Conservation (phyloP, 2,888 invertebrate genomes). For the Elmis aenea region DNA sequence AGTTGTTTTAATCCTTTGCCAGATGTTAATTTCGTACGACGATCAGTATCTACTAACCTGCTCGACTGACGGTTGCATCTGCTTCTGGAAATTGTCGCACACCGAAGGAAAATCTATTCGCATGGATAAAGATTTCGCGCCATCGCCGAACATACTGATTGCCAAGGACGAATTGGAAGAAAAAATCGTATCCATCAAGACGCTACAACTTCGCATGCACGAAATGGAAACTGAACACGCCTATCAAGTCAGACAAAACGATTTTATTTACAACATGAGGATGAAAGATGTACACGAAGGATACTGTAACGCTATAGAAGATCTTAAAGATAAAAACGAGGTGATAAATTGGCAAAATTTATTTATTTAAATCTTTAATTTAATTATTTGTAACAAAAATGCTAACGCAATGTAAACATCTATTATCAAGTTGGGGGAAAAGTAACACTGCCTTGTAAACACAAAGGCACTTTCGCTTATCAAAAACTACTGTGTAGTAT, state of each 20-base stretch:
- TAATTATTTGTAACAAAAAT: too few relatives aligned
- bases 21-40: slow-evolving; percentile 70
- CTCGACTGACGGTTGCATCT: slow-evolving; percentile 72
- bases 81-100: slow-evolving; percentile 79
- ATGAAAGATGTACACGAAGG: slow-evolving; percentile 76
- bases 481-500: too few relatives aligned
- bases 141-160: slow-evolving; percentile 79
- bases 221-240: slow-evolving; percentile 85
- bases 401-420: too few relatives aligned
- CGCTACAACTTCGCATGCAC: slow-evolving; percentile 65
- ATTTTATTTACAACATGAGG: slow-evolving; percentile 73
- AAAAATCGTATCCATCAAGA: slow-evolving; percentile 65
- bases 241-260: slow-evolving; percentile 76
- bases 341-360: slow-evolving; percentile 36
- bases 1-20: slow-evolving; percentile 13
- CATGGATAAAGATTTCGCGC: slow-evolving; percentile 68
- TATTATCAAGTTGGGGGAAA: too few relatives aligned
- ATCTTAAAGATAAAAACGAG: slow-evolving; percentile 68
- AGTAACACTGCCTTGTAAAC: too few relatives aligned
- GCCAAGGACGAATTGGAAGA: slow-evolving; percentile 73
- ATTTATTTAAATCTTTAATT: slow-evolving; percentile 1
- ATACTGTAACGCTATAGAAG: slow-evolving; percentile 76
- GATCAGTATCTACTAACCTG: slow-evolving; percentile 73
- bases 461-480: too few relatives aligned
- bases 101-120: slow-evolving; percentile 66